A percentile compares a stretch with the other conserved stretches of the same genome.
Evolutionary conservation across 2,113 vertebrate genomes (phyloP).

Genomic region (Sceloporus undulatus): DNA sequence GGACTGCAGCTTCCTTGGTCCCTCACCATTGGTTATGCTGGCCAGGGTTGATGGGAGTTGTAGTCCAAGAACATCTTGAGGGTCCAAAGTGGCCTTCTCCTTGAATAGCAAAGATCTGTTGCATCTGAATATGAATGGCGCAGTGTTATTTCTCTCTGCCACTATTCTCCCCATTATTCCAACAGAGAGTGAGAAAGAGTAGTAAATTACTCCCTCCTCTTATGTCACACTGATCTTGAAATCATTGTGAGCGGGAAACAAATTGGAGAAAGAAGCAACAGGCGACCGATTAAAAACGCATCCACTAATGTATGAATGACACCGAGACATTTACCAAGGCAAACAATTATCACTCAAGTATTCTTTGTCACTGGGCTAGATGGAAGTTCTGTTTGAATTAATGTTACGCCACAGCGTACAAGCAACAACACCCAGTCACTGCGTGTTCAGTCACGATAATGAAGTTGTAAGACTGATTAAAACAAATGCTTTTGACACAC

Average conservation of each 20-base stretch:
- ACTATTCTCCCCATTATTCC: background rate
- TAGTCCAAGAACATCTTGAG: no score
- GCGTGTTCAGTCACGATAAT: constrained; percentile 44
- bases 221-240: background rate
- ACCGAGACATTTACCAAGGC: constrained; percentile 5
- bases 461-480: constrained; percentile 54
- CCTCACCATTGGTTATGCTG: no score
- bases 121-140: background rate
- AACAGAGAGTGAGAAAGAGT: background rate
- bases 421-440: constrained; percentile 16
- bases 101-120: no score
- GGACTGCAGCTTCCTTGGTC: no score
- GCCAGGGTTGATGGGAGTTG: no score
- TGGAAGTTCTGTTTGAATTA: constrained; percentile 48
- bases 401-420: constrained; percentile 3
- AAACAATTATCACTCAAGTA: constrained; percentile 19
- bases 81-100: no score
- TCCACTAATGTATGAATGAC: background rate
- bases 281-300: constrained; percentile 40
- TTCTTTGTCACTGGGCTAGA: constrained; percentile 23
- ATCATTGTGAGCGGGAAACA: constrained; percentile 35
- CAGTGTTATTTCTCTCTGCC: background rate
- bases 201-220: background rate
- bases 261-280: constrained; percentile 37
- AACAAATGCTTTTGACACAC: constrained; percentile 48